A percentile compares a stretch with the other conserved stretches of the same genome.
These are phyloP conservation scores for Penaeus indicus DNA, from an alignment of 1,140 invertebrate genomes.

Conservation along the genomic window DNA sequence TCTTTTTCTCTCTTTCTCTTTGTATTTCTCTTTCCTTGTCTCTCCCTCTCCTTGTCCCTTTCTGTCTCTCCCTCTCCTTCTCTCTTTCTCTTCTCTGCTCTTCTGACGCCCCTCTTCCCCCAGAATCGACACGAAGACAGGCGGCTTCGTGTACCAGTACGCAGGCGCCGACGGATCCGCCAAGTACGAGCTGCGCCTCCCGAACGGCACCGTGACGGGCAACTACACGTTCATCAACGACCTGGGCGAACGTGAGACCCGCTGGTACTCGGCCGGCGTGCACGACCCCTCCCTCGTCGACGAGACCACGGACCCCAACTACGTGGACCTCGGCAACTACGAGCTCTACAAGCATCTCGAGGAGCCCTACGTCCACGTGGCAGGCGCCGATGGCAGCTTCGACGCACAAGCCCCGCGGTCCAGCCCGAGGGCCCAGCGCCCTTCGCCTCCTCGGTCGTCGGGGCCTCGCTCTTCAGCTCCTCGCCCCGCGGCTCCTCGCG, in stretches of 20 bases:
- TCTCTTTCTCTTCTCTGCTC: too few species aligned
- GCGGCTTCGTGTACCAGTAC: constrained; percentile 56
- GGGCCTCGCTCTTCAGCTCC: too few species aligned
- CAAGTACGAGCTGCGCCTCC: constrained; percentile 47
- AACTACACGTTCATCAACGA: constrained; percentile 57
- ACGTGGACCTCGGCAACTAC: constrained; percentile 50
- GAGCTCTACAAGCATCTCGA: constrained; percentile 40
- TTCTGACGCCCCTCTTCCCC: not conserved
- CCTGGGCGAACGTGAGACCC: constrained; percentile 39
- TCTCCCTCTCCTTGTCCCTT: too few species aligned
- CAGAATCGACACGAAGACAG: constrained; percentile 51
- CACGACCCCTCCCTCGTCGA: constrained; percentile 4
- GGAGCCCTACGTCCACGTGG: constrained; percentile 39
- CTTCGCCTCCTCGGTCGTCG: too few species aligned
- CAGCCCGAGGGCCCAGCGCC: not conserved
- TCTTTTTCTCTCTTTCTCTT: too few species aligned
- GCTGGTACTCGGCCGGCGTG: constrained; percentile 32
- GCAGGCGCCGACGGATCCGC: constrained; percentile 46
- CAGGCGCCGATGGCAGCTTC: not conserved
- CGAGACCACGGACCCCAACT: constrained; percentile 56
- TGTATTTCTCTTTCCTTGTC: too few species aligned
- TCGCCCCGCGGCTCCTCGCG: too few species aligned
- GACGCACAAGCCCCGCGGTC: not conserved
- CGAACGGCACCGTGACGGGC: constrained; percentile 40
- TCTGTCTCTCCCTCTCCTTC: too few species aligned